Base-by-base conservation (phyloP, 1,140 invertebrate species). In the Drosophila watanabei region DNA sequence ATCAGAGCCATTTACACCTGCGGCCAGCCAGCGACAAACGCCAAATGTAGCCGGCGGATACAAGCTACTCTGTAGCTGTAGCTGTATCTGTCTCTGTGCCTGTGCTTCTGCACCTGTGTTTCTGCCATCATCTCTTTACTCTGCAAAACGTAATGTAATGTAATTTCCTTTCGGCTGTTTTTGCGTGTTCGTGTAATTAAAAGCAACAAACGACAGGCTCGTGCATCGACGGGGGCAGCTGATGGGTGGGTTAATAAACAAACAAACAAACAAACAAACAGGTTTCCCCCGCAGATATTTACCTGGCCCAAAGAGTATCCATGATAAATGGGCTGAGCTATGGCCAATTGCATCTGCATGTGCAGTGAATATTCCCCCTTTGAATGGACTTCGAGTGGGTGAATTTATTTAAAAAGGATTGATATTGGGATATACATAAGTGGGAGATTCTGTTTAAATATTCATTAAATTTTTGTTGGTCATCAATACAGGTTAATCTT, bases 211-310 rank as follows among this genome's bases (percentile, higher is more conserved):
- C 82, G 85, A 88, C 85, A 79, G 73, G 51, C 79, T 49, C 78
- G 70, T 81, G 54, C 75, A 88, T 66, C 83, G 72, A 60, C 68
- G 59, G 64, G 56, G 75, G 11, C 57, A 37, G 46, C 45, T 61
- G 54, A 59, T 71, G 54, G 46, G 77, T 60, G 87, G 84, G 80
- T 88, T 79, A 80, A 89, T 79, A 88, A 88, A 88, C 73, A 88
- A 75, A 84, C 41, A 83, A 65, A 76, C 61, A 83, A 65, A 76
- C 61, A 83, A 79, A 82, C 45, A 58, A 64, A 65, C 49, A 56
- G 58, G 37, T 61, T 49, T 58, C 20, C 64, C 41, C 39, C 63
- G 41, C 62, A 62, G 56, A 45, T 56, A 33, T 69, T 71, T 41
- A 65, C 69, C 65, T 56, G 60, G 41, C 48, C 51, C 52, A 48